phyloP scores from a whole-genome alignment of 2,888 invertebrate genomes.

The Busseola fusca region DNA sequence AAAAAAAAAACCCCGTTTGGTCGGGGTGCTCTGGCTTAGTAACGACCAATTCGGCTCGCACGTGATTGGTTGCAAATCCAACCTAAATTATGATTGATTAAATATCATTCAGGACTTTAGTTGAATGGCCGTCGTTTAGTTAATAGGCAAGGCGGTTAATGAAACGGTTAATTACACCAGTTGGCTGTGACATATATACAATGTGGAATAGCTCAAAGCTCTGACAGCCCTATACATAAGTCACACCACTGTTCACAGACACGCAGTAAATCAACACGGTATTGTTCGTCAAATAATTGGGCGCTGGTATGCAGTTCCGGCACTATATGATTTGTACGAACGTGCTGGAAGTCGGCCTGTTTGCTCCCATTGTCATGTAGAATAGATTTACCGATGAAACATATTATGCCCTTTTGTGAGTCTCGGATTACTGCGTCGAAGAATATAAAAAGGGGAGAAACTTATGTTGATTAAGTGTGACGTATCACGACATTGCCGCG shows the following conservation, averaged over 20 bases:
- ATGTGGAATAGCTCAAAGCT: conserved; percentile 21
- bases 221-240: conserved; percentile 52
- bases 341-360: conserved; percentile 46
- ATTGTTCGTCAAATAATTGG: conserved; percentile 68
- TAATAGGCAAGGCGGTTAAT: too few species aligned
- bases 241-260: conserved; percentile 41
- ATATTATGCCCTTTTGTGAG: conserved; percentile 50
- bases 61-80: too few species aligned
- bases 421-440: conserved; percentile 43
- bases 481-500: conserved; percentile 42
- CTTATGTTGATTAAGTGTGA: conserved; percentile 59
- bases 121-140: too few species aligned
- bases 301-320: conserved; percentile 61
- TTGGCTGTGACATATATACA: too few species aligned
- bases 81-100: too few species aligned
- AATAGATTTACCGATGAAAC: conserved; percentile 43
- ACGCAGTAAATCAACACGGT: conserved; percentile 62
- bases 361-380: conserved; percentile 42
- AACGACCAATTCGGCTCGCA: too few species aligned
- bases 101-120: too few species aligned
- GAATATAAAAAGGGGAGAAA: conserved; percentile 47
- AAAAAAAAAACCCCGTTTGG: too few species aligned
- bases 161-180: too few species aligned
- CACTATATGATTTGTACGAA: conserved; percentile 52
- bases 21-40: too few species aligned